These are phyloP conservation scores for Phalanger gymnotis DNA, from an alignment of 2,797 vertebrate genomes.

Conservation along the genomic window DNA sequence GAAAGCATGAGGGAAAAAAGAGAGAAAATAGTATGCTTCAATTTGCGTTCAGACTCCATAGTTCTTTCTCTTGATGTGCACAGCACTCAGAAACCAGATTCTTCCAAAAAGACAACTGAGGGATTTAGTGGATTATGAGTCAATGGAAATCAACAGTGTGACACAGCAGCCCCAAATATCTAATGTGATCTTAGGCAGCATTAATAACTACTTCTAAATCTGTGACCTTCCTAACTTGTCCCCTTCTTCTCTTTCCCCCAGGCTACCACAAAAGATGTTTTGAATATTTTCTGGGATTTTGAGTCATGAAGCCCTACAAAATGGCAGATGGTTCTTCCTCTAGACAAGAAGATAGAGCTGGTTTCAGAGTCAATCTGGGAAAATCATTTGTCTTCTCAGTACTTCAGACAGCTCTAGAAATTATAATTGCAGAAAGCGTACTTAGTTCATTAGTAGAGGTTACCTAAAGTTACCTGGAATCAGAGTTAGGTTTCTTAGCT, in stretches of 20 bases:
- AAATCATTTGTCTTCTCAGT: neutral
- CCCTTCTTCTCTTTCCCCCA: neutral
- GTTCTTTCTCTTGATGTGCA: too few relatives aligned
- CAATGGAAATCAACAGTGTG: neutral
- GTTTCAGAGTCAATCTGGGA: neutral
- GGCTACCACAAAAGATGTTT: neutral
- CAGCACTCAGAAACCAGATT: neutral
- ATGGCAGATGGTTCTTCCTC: neutral
- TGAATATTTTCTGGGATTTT: neutral
- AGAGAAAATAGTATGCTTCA: too few relatives aligned
- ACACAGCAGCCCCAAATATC: neutral
- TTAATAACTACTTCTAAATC: neutral
- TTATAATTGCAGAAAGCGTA: neutral
- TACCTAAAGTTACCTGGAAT: neutral
- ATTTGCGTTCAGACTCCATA: too few relatives aligned
- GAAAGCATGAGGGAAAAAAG: too few relatives aligned
- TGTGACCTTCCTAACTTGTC: neutral
- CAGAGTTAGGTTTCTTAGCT: neutral
- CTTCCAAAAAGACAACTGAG: neutral
- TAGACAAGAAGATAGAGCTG: neutral
- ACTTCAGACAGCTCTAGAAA: neutral
- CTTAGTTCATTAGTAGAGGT: neutral
- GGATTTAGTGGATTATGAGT: neutral
- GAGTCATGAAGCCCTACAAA: neutral
- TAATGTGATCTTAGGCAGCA: neutral